Percentiles rank a stretch among this genome's conserved stretches.
Conservation (phyloP, 2,113 vertebrate species). For the Lathamus discolor region DNA sequence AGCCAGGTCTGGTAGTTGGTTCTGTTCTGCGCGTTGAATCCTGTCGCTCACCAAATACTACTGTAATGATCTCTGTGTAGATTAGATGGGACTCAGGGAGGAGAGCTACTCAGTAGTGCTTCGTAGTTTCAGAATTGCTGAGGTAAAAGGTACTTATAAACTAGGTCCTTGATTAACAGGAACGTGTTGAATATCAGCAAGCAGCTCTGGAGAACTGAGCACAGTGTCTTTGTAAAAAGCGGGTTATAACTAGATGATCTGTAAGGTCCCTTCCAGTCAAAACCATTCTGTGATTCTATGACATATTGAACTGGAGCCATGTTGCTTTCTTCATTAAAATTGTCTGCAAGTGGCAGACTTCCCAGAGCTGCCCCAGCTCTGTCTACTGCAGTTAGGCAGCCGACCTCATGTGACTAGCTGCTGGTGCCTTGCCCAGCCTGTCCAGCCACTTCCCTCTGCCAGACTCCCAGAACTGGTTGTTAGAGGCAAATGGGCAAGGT, state of each 20-base stretch:
- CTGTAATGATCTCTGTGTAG: neutral
- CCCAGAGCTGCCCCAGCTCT: constrained; percentile 18
- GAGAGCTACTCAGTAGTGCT: neutral
- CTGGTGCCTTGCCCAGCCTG: constrained; percentile 45
- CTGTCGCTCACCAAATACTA: neutral
- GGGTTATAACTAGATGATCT: neutral
- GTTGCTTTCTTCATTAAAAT: constrained; percentile 26
- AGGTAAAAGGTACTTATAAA: neutral
- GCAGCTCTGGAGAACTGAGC: neutral
- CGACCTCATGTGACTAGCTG: constrained; percentile 12
- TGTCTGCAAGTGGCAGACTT: neutral
- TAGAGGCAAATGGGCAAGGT: neutral
- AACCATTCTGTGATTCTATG: neutral
- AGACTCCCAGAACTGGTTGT: neutral
- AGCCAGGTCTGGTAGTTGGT: neutral
- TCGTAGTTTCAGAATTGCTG: neutral
- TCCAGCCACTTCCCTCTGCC: constrained; percentile 10
- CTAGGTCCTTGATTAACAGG: neutral
- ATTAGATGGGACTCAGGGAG: neutral
- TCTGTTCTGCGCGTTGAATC: neutral
- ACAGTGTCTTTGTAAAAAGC: neutral
- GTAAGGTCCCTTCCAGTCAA: neutral
- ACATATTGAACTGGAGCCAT: neutral
- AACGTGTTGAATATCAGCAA: neutral
- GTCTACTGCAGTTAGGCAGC: constrained; percentile 1